Evolutionary conservation across 1,140 invertebrate genomes (phyloP).

Genomic region (Cotesia vestalis): DNA sequence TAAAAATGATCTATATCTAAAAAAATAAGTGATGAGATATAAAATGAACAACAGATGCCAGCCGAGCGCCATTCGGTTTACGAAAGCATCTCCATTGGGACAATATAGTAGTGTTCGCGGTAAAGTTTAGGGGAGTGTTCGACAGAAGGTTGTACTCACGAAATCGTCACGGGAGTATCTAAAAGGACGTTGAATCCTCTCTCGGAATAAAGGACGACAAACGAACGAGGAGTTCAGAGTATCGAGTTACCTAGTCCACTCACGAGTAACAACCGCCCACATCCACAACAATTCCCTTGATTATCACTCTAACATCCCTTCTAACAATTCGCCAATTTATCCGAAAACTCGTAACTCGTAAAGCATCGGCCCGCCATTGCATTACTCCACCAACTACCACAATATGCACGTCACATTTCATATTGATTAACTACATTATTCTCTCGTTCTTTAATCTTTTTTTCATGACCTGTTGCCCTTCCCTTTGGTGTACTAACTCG

Average conservation of each 20-base stretch:
- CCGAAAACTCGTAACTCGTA: conserved; percentile 56
- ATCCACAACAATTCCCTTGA: conserved; percentile 60
- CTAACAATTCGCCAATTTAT: conserved; percentile 61
- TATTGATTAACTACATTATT: conserved; percentile 30
- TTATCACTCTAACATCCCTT: conserved; percentile 51
- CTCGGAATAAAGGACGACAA: conserved; percentile 29
- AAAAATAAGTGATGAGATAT: not conserved
- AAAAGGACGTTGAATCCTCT: conserved; percentile 14
- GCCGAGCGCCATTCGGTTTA: conserved; percentile 52
- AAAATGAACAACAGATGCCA: conserved; percentile 61
- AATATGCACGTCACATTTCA: conserved; percentile 49
- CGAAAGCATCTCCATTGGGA: conserved; percentile 50
- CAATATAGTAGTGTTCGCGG: not conserved
- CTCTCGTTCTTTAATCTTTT: conserved; percentile 17
- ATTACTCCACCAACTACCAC: conserved; percentile 34
- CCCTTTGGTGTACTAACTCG: not conserved
- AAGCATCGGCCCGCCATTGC: conserved; percentile 47
- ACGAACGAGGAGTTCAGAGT: conserved; percentile 31
- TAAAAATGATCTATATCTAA: not conserved
- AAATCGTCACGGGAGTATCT: conserved; percentile 16
- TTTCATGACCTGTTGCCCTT: not conserved
- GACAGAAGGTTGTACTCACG: conserved; percentile 46
- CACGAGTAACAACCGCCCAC: conserved; percentile 55
- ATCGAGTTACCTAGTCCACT: conserved; percentile 55
- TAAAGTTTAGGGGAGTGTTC: conserved; percentile 13